Conservation (phyloP, 2,797 vertebrate genomes). For the Xenops minutus region DNA sequence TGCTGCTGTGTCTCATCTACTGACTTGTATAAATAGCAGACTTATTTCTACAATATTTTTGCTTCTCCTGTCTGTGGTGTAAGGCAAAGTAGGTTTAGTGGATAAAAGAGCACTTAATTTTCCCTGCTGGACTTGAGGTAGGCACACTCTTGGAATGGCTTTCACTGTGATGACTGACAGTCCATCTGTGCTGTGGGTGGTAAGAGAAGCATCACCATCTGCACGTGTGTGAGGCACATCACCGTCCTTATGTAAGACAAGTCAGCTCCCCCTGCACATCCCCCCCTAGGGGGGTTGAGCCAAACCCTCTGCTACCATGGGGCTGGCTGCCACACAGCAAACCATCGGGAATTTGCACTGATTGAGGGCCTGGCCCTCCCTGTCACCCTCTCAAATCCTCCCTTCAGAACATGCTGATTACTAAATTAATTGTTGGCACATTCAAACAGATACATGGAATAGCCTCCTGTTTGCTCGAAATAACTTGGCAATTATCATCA, state of each 20-base stretch:
- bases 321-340: neutral
- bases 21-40: constrained; percentile 4
- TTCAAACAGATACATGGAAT: neutral
- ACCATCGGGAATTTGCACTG: neutral
- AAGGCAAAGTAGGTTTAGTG: neutral
- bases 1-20: neutral
- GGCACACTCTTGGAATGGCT: constrained; percentile 28
- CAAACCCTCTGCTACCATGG: neutral
- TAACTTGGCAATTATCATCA: neutral
- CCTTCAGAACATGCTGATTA: neutral
- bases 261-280: neutral
- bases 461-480: neutral
- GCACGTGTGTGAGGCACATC: constrained; percentile 25
- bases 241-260: constrained; percentile 1
- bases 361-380: neutral
- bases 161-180: constrained; percentile 57
- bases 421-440: neutral
- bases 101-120: constrained; percentile 31
- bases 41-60: constrained; percentile 42
- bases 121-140: constrained; percentile 13
- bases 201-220: constrained; percentile 59
- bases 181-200: constrained; percentile 64
- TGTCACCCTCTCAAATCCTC: neutral
- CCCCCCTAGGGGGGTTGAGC: neutral
- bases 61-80: neutral